Evolutionary conservation across 1,140 invertebrate genomes (phyloP), one percentile per base, ranked within the genome.

Genomic region (Araneus ventricosus): DNA sequence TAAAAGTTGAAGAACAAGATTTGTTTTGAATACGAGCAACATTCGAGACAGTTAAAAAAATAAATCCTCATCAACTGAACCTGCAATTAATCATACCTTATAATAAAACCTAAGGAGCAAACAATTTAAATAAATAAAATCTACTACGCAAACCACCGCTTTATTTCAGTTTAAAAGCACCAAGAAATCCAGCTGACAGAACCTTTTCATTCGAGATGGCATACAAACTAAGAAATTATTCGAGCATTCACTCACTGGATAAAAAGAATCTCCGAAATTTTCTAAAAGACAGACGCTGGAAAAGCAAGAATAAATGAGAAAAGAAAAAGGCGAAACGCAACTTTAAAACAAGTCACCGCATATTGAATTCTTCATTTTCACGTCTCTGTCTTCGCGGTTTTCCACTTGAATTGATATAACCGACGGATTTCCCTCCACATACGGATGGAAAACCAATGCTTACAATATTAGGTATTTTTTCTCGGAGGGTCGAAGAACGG

Each of bases 321-420:
- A 75, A 37, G 22, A 30, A 27, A 45, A 22, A 75, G 37, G 4
- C 7, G 27, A 1, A 34, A 41, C 17, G 17, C 41, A 27, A 52
- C 39, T 27, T 82, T 27, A 41, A 82, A 80, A 82, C 80, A 82
- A 82, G 80, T 27, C 80, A 82, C 80, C 80, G 45, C 80, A 45
- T 82, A 82, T 82, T 82, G 80, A 82, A 82, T 82, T n/a, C 80
- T 52, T n/a, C 80, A 75, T 75, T 75, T 75, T 34, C 70, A 37
- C 30, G 20, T 34, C 70, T 75, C 20, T 75, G 17, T 34, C 34
- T 37, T 45, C n/a, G 39, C 24, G 7, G 37, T 22, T 82, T 52
- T 41, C 39, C 80, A 41, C 41, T 82, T 6, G 37, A n/a, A 14
- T 45, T 41, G 41, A 82, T 45, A 24, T 10, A n/a, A 82, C 39